Evolutionary conservation across 1,140 invertebrate genomes (phyloP), one percentile per base, ranked within the genome.

Genomic region (Caerostris extrusa): DNA sequence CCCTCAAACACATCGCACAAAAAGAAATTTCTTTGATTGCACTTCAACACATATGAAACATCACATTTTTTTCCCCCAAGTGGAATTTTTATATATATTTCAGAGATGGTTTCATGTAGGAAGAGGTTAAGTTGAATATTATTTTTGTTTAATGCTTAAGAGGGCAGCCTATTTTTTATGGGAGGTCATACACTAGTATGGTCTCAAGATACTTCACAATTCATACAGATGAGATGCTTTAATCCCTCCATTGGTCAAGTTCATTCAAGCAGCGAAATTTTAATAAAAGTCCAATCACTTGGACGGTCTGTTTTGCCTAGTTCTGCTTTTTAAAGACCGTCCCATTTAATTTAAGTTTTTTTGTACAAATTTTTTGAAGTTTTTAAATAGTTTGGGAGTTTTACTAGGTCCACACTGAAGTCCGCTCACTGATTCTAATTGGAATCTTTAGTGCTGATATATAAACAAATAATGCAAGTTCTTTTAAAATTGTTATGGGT

Each of bases 401-500:
- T 92, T 85, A 90, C 93, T 93, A 94, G 93, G 93, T 94, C 93
- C 93, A 94, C 93, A 94, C 87, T 85, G 93, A 94, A 94, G 93
- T 94, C 88, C 93, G 93, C 93, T 90, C 93, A 94, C 64, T 67
- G 88, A 90, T 85, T 90, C 93, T 82, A 94, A 90, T 94, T 90
- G 81, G 93, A 94, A 88, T 90, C 53, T 90, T 94, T 60, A 85
- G 85, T 82, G 85, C 57, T 89, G 87, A 89, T 93, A 82, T 34
- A 69, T 93, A 82, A 90, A 94, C 87, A 94, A 93, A 90, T 83
- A 93, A 90, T 94, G 77, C 88, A 12, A 83, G 71, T 69, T 91
- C 61, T 90, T 81, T 81, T 64, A 19, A 50, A 88, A 88, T 19
- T 88, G 58, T 88, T 88, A 50, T 77, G 71, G 71, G 34, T 50